These are phyloP conservation scores for Lasioglossum marginatum DNA, from an alignment of 2,888 invertebrate genomes.

Conservation along the genomic window DNA sequence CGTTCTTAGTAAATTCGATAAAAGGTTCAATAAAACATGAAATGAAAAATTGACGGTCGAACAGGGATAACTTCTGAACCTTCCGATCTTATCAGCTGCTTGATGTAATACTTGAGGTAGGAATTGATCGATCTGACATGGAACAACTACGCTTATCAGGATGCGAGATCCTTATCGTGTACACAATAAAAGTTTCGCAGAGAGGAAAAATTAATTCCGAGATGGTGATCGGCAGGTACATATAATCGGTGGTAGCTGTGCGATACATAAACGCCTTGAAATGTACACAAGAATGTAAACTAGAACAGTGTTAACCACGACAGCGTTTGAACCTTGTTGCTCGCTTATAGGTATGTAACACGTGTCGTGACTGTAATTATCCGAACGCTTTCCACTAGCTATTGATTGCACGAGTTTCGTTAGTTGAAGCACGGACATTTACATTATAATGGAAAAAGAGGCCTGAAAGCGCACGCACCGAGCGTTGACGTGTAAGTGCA, in stretches of 20 bases:
- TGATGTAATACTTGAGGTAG: neutral
- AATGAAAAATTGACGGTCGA: neutral
- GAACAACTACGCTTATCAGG: neutral
- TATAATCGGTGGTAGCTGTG: neutral
- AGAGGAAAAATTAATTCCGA: neutral
- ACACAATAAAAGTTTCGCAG: neutral
- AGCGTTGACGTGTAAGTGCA: neutral
- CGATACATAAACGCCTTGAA: neutral
- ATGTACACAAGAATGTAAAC: conserved; percentile 18
- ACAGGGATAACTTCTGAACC: neutral
- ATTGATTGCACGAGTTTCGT: conserved; percentile 16
- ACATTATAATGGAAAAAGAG: neutral
- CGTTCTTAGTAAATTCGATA: neutral
- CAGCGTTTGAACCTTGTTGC: neutral
- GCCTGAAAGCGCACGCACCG: neutral
- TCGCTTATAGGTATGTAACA: neutral
- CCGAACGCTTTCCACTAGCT: neutral
- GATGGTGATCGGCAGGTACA: neutral
- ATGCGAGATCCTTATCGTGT: too few relatives aligned
- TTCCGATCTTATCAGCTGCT: neutral
- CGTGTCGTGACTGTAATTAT: neutral
- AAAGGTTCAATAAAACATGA: neutral
- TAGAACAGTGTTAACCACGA: neutral
- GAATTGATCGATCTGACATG: neutral
- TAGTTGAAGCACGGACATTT: neutral